Conservation (phyloP, 2,888 invertebrate genomes). For the Epiblema foenella region DNA sequence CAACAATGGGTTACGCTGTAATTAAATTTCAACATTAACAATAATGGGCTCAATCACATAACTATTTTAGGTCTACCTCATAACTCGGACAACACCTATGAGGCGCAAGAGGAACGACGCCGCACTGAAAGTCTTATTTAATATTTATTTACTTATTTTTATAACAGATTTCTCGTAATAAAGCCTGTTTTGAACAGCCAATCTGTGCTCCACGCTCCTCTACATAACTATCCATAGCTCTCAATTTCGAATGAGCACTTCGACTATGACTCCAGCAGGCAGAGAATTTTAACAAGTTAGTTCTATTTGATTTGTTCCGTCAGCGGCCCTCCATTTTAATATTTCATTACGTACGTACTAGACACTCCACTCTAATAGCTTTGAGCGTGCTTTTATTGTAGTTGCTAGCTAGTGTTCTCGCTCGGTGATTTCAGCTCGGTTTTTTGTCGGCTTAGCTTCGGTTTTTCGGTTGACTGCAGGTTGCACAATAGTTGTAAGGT, state of each 20-base stretch:
- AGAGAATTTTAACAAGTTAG: conserved; percentile 60
- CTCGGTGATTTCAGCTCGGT: conserved; percentile 53
- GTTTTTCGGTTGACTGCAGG: conserved; percentile 12
- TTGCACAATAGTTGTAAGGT: conserved; percentile 21
- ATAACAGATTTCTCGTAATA: no score
- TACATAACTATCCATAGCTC: conserved; percentile 56
- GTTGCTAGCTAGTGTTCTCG: conserved; percentile 56
- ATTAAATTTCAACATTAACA: no score
- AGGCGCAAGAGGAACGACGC: no score
- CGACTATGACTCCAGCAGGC: conserved; percentile 44
- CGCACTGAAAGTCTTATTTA: no score
- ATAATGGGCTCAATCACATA: no score
- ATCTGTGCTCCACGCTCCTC: conserved; percentile 51
- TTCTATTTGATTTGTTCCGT: conserved; percentile 63
- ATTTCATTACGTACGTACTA: conserved; percentile 63
- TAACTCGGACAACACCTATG: no score
- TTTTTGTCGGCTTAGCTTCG: conserved; percentile 47
- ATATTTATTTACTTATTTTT: no score
- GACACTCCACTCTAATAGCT: conserved; percentile 66
- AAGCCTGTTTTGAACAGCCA: no score
- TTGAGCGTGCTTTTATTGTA: conserved; percentile 64
- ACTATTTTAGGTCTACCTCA: no score
- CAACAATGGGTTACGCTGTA: no score
- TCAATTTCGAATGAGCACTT: conserved; percentile 23
- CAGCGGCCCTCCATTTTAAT: conserved; percentile 63